These are phyloP conservation scores for Mobula birostris DNA, from an alignment of 2,113 vertebrate genomes.

Conservation along the genomic window DNA sequence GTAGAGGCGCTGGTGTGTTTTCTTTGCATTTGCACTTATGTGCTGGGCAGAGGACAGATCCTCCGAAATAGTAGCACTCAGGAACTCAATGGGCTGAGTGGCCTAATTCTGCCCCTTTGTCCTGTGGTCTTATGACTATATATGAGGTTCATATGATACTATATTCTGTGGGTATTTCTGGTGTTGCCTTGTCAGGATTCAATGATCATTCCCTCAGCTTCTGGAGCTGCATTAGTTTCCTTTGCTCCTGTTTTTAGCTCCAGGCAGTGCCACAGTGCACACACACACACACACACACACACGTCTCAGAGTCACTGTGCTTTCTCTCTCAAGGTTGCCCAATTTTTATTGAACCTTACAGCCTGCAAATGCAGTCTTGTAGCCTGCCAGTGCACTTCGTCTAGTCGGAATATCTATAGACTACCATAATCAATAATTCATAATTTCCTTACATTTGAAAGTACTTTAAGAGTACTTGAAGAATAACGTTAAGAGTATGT, in stretches of 20 bases:
- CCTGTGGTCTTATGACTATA: no score
- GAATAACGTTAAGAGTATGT: not conserved
- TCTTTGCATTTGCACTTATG: no score
- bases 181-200: not conserved
- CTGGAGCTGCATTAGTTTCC: not conserved
- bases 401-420: not conserved
- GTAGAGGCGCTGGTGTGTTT: no score
- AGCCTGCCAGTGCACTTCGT: not conserved
- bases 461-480: not conserved
- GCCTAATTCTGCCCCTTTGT: no score
- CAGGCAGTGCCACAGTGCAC: not conserved
- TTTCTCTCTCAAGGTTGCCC: not conserved
- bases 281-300: no score
- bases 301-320: not conserved
- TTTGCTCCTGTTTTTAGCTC: not conserved
- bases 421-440: constrained; percentile 9
- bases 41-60: no score
- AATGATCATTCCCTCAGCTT: not conserved
- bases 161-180: not conserved
- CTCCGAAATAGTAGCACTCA: no score
- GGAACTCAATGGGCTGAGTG: no score
- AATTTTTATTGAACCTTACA: not conserved
- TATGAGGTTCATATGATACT: not conserved
- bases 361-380: not conserved
- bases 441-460: constrained; percentile 14